phyloP scores from a whole-genome alignment of 1,140 invertebrate species.

The Leptinotarsa lineolata region DNA sequence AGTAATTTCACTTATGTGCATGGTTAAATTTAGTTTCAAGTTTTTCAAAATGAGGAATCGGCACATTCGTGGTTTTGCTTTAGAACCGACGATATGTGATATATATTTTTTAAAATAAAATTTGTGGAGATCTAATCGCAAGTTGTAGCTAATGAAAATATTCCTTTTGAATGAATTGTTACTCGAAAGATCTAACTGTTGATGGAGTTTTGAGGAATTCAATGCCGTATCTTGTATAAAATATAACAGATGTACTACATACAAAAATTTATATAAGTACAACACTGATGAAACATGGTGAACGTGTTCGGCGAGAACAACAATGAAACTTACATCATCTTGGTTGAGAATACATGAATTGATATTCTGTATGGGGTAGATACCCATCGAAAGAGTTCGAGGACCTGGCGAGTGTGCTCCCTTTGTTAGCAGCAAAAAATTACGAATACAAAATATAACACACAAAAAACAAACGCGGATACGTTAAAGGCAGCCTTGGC shows the following conservation, averaged over 20 bases:
- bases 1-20: no score
- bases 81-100: no score
- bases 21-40: no score
- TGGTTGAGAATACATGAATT: conserved; percentile 81
- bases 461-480: background rate
- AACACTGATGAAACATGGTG: background rate
- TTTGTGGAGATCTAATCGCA: no score
- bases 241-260: no score
- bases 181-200: no score
- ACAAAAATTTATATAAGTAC: no score
- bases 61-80: no score
- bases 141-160: no score
- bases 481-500: background rate
- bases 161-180: no score
- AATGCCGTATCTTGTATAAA: background rate
- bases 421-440: conserved; percentile 64
- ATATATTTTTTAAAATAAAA: no score
- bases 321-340: conserved; percentile 80
- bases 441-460: conserved; percentile 56
- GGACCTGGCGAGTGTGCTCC: conserved; percentile 86
- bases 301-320: background rate
- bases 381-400: conserved; percentile 82
- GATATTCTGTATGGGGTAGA: conserved; percentile 84
- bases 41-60: no score
- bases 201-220: background rate